phyloP scores from a whole-genome alignment of 2,888 invertebrate genomes.

The Machimus rusticus region DNA sequence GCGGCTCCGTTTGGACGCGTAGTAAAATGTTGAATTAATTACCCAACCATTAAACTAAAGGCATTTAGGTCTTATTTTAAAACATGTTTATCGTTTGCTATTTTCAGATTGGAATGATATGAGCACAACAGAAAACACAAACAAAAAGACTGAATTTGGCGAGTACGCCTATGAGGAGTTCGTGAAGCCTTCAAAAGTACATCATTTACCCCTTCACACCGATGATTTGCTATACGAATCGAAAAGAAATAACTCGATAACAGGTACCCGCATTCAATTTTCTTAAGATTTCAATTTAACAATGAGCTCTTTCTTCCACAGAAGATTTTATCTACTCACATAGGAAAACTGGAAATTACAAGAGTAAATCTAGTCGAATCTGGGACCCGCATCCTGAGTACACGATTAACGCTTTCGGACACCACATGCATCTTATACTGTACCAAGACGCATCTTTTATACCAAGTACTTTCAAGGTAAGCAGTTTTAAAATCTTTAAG shows the following conservation, averaged over 20 bases:
- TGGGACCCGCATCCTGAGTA: slow-evolving; percentile 81
- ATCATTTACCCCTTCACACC: slow-evolving; percentile 65
- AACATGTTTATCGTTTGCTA: not conserved
- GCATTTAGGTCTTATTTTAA: not conserved
- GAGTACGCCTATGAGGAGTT: slow-evolving; percentile 62
- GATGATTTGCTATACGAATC: slow-evolving; percentile 68
- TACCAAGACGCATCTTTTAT: slow-evolving; percentile 61
- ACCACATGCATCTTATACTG: slow-evolving; percentile 57
- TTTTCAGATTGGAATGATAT: not conserved
- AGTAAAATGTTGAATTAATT: not conserved
- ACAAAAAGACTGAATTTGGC: slow-evolving; percentile 28
- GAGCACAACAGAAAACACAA: slow-evolving; percentile 49
- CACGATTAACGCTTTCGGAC: slow-evolving; percentile 71
- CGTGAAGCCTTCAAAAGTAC: slow-evolving; percentile 68
- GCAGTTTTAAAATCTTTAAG: slow-evolving; percentile 7
- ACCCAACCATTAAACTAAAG: not conserved
- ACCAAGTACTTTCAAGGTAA: slow-evolving; percentile 57
- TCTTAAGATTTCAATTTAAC: not conserved
- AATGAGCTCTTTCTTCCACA: not conserved
- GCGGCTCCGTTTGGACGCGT: not conserved
- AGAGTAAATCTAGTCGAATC: slow-evolving; percentile 68
- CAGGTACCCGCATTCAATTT: slow-evolving; percentile 43
- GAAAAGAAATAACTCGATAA: slow-evolving; percentile 56
- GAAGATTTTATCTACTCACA: slow-evolving; percentile 59
- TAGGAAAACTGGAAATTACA: slow-evolving; percentile 72